phyloP scores from a whole-genome alignment of 2,888 invertebrate genomes.

The Parnassius orleans region DNA sequence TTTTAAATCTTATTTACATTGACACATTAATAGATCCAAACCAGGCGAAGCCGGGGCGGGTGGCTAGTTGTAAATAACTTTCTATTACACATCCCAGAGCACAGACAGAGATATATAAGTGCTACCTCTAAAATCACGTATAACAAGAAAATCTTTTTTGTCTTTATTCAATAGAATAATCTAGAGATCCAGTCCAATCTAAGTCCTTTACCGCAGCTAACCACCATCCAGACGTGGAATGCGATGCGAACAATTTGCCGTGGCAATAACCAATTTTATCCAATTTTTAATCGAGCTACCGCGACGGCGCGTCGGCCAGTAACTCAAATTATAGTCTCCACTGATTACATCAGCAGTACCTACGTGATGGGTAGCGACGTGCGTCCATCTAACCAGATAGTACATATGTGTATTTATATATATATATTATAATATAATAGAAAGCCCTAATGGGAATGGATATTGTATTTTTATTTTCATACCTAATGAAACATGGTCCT shows the following conservation, averaged over 20 bases:
- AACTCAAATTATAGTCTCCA: constrained; percentile 74
- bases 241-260: constrained; percentile 31
- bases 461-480: too few relatives aligned
- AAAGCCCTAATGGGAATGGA: too few relatives aligned
- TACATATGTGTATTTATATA: constrained; percentile 12
- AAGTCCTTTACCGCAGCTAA: constrained; percentile 29
- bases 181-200: constrained; percentile 4
- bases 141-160: background rate
- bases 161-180: constrained; percentile 7
- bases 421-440: too few relatives aligned
- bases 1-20: too few relatives aligned
- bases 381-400: constrained; percentile 18
- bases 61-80: too few relatives aligned
- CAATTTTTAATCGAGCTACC: constrained; percentile 74
- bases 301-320: constrained; percentile 60
- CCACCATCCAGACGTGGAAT: constrained; percentile 16
- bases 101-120: too few relatives aligned
- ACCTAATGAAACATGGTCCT: too few relatives aligned
- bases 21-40: too few relatives aligned
- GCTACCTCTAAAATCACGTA: too few relatives aligned
- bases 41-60: too few relatives aligned
- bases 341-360: constrained; percentile 57
- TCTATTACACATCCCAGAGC: too few relatives aligned
- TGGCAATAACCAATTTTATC: constrained; percentile 66
- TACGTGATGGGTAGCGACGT: constrained; percentile 50